phyloP scores from a whole-genome alignment of 2,113 vertebrate genomes.

The Pteruthius melanotis region DNA sequence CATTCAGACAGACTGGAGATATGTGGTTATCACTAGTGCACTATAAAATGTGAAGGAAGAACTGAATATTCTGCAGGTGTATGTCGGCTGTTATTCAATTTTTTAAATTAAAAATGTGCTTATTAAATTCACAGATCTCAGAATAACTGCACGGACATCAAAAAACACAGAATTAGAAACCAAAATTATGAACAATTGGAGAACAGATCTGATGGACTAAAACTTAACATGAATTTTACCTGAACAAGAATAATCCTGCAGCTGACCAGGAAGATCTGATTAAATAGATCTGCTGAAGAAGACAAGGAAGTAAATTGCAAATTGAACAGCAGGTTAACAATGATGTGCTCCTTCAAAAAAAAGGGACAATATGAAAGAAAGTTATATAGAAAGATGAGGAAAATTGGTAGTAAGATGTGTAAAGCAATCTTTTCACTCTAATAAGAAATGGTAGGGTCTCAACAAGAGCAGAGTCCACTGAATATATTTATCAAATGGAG shows the following conservation, averaged over 20 bases:
- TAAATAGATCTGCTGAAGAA: background rate
- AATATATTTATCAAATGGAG: background rate
- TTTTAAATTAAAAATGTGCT: background rate
- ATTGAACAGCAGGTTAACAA: background rate
- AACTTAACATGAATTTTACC: background rate
- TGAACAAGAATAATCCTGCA: background rate
- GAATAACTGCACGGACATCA: fast-evolving
- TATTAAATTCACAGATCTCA: background rate
- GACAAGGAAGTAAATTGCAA: fast-evolving
- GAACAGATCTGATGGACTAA: background rate
- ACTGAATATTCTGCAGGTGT: background rate
- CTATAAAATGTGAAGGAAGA: background rate
- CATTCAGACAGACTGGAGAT: background rate
- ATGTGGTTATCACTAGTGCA: background rate
- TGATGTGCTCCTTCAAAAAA: background rate
- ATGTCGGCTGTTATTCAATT: background rate
- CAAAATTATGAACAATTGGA: background rate
- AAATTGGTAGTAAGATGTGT: background rate
- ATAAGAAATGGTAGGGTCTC: background rate
- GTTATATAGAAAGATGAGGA: background rate
- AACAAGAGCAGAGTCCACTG: background rate
- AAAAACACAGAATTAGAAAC: background rate
- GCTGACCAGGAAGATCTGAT: background rate
- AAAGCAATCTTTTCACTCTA: background rate
- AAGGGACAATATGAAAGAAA: background rate